These are phyloP conservation scores for Mormyrus proboscirostris DNA, from an alignment of 2,797 vertebrate species.

Conservation along the genomic window DNA sequence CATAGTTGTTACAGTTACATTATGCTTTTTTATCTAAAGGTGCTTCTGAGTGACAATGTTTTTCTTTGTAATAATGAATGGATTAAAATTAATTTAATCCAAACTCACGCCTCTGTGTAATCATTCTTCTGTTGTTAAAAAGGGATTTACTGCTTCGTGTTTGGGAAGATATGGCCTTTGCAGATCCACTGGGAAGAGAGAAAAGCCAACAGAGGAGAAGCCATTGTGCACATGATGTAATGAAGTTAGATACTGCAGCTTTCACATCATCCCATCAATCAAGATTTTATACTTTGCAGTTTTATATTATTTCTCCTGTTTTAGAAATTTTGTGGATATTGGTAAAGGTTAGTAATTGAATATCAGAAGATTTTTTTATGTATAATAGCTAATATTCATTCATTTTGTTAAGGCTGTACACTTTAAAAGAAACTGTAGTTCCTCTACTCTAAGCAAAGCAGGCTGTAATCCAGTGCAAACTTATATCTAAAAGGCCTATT, in stretches of 20 bases:
- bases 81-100: background rate
- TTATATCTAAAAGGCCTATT: constrained; percentile 24
- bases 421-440: background rate
- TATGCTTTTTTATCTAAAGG: background rate
- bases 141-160: background rate
- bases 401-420: background rate
- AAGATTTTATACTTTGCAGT: background rate
- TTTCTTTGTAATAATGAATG: background rate
- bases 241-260: background rate
- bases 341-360: background rate
- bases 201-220: background rate
- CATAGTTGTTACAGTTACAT: background rate
- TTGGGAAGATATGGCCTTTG: background rate
- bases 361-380: background rate
- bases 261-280: background rate
- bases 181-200: background rate
- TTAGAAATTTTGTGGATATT: background rate
- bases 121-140: background rate
- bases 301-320: background rate
- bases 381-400: background rate
- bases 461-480: constrained; percentile 17
- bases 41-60: background rate
- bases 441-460: background rate
- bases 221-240: background rate
- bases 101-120: background rate